Evolutionary conservation across 2,113 vertebrate genomes (phyloP), one percentile per base, ranked within the genome.

Genomic region (Leptosomus discolor): DNA sequence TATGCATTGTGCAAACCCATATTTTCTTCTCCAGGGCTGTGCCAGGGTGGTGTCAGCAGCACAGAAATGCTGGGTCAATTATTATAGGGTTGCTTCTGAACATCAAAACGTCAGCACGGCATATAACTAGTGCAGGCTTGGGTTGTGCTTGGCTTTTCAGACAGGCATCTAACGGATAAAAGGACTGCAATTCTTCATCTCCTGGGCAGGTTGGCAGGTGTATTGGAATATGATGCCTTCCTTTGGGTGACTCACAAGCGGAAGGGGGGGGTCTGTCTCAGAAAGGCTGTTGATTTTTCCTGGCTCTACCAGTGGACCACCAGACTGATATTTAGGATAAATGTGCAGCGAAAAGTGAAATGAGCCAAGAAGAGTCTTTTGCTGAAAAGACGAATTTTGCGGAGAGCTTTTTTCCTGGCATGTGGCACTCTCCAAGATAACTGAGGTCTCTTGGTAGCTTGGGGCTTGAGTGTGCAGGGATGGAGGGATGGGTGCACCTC

Each of bases 1-100:
- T 46, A 30, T 26, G 53, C 77, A 21, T 74, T 74, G 94, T 92
- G 75, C 46, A 57, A 37, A 43, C 19, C 37, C 60, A 5, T 14
- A 48, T 71, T 96, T 92, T 86, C 88, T 93, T 21, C 81, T 23
- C 83, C 29, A 3, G 78, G 58, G 79, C 80, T 60, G 58, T 70
- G 91, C 68, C 83, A 21, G 64, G n/a, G 71, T 3, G 37, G 68
- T 84, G 86, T 65, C 73, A 48, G 93, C 83, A 77, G 93, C 71
- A 6, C 91, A 18, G 41, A 23, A 56, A 36, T 0, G 3, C 51
- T n/a, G 51, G 71, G 68, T 57, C 56, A 12, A 1, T 68, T n/a
- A 1, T 20, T 27, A 14, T 0, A 4, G 26, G 64, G 24, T 26
- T 23, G 43, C 34, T 81, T 22, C 83, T 50, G 46, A 65, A 10